Evolutionary conservation across 2,797 vertebrate genomes (phyloP), one percentile per base, ranked within the genome.

Genomic region (Kryptopterus vitreolus): DNA sequence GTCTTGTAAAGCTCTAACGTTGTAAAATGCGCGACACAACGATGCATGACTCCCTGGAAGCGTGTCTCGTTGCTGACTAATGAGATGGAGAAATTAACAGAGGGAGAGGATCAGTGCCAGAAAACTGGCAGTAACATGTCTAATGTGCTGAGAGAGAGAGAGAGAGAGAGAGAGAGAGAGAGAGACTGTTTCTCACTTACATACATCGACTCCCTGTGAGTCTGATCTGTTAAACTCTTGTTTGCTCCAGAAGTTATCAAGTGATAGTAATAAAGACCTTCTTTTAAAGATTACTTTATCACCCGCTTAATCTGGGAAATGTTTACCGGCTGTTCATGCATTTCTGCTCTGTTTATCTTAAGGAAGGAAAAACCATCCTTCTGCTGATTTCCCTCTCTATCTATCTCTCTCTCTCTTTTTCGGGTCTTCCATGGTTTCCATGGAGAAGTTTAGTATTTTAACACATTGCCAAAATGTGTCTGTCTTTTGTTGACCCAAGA

Each of bases 71-170:
- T 65, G 61, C 79, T 86, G 83, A 81, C 76, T 86, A 83, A 86
- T 86, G 85, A 84, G 79, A 69, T 68, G 76, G 69, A 83, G 68
- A 86, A 83, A 77, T 83, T 76, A 73, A 80, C 85, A 84, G 79
- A 81, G 77, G 65, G 78, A 71, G 59, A 62, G 71, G 55, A 79
- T 66, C 7, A 31, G 57, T 76, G 80, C 84, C 81, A 84, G 81
- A 76, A 74, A 53, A 69, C 72, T 74, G 76, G 58, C 76, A 63
- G n/a, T 55, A 81, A 72, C 48, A 71, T 71, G 72, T 55, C 78
- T 62, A 70, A 78, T 78, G 75, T 78, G 76, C 53, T 62, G 50
- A 81, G 62, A 82, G 84, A 76, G 69, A 80, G 72, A 71, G 78
- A 65, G 76, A 63, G 59, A 26, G 77, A 24, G 50, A 48, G 53